A percentile compares a stretch with the other conserved stretches of the same genome.
phyloP scores from a whole-genome alignment of 2,888 invertebrate genomes.

The Meiosimyza decipiens region DNA sequence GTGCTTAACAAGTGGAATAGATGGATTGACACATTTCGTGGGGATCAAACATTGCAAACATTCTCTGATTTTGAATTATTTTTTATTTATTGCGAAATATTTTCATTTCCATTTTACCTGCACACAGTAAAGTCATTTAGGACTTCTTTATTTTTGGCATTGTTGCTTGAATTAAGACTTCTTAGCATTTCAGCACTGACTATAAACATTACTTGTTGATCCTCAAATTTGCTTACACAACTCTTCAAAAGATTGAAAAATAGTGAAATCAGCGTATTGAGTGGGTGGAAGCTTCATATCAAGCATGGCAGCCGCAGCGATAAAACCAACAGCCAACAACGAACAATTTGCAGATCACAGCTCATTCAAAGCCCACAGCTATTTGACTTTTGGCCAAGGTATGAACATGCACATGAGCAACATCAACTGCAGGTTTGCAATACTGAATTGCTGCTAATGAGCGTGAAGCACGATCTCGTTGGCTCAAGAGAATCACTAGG shows the following conservation, averaged over 20 bases:
- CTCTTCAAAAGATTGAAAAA: constrained; percentile 8
- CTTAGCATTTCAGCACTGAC: background rate
- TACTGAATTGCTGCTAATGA: constrained; percentile 29
- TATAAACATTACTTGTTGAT: constrained; percentile 8
- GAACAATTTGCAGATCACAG: background rate
- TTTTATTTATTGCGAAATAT: too few relatives aligned
- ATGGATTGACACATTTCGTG: too few relatives aligned
- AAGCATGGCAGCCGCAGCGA: background rate
- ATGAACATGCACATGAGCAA: background rate
- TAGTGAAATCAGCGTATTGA: constrained; percentile 13
- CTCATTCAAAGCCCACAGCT: constrained; percentile 18
- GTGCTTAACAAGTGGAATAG: too few relatives aligned
- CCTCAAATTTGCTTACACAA: constrained; percentile 27
- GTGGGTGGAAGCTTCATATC: constrained; percentile 22
- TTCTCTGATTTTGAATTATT: too few relatives aligned
- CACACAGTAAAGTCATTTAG: too few relatives aligned
- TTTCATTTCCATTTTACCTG: too few relatives aligned
- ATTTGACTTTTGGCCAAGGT: background rate
- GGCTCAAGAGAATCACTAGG: background rate
- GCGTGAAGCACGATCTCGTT: constrained; percentile 28
- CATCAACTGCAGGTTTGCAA: background rate
- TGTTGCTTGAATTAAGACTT: constrained; percentile 20
- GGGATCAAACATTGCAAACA: too few relatives aligned
- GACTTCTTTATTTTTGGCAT: background rate
- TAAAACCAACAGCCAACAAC: constrained; percentile 2